A percentile compares a stretch with the other conserved stretches of the same genome.
phyloP scores from a whole-genome alignment of 37 sponge, comb jelly and placozoan species.

The Crambe crambe region DNA sequence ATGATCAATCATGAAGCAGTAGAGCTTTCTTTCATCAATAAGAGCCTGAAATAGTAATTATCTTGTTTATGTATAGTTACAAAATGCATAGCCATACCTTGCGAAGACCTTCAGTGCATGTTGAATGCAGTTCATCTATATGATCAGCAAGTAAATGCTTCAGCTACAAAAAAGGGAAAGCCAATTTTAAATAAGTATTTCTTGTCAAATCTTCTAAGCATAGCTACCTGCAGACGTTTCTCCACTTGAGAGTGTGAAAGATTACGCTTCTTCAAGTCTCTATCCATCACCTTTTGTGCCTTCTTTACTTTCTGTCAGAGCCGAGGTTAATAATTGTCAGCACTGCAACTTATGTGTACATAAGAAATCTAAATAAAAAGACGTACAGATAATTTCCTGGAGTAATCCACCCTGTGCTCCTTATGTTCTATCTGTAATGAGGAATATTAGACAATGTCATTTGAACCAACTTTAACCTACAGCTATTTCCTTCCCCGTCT shows the following conservation, averaged over 20 bases:
- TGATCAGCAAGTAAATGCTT: constrained; percentile 32
- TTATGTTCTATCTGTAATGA: constrained; percentile 46
- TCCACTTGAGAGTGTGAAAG: constrained; percentile 14
- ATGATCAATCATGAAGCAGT: constrained; percentile 70
- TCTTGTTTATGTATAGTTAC: background rate
- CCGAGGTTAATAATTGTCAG: background rate
- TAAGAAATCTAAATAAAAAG: too few species aligned
- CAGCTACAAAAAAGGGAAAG: constrained; percentile 21
- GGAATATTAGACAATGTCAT: background rate
- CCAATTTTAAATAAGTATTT: too few species aligned
- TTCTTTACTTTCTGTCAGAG: constrained; percentile 5
- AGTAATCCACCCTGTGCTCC: constrained; percentile 45
- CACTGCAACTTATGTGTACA: background rate
- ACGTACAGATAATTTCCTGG: constrained; percentile 56
- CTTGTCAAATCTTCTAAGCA: too few species aligned
- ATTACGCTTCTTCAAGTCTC: constrained; percentile 31
- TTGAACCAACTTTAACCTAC: constrained; percentile 33
- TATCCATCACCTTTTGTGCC: constrained; percentile 6
- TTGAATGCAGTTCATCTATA: constrained; percentile 35
- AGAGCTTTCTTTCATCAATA: constrained; percentile 69
- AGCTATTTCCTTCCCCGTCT: constrained; percentile 35
- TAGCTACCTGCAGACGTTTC: constrained; percentile 49
- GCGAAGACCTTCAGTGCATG: constrained; percentile 63
- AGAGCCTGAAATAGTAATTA: constrained; percentile 47
- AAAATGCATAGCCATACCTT: constrained; percentile 39